Evolutionary conservation across 2,797 vertebrate genomes (phyloP).

Genomic region (Sebastes melanostomus): DNA sequence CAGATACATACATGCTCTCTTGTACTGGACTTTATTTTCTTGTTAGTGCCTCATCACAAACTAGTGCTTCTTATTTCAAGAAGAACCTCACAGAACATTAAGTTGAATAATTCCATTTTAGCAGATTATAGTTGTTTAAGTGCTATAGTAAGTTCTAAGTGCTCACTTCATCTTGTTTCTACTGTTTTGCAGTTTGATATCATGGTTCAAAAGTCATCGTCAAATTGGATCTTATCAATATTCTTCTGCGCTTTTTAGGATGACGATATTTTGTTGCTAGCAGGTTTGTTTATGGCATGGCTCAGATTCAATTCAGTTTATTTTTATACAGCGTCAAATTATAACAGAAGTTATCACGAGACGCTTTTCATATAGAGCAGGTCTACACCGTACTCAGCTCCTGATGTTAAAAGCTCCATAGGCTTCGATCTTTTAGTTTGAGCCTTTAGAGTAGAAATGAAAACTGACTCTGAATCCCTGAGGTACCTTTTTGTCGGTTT

Average conservation of each 20-base stretch:
- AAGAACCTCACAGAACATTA: not conserved
- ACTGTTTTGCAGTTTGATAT: not conserved
- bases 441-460: not conserved
- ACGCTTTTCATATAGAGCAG: too few relatives aligned
- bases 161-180: not conserved
- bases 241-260: not conserved
- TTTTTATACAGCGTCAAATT: too few relatives aligned
- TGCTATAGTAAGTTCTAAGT: not conserved
- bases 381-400: not conserved
- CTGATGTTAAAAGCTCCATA: not conserved
- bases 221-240: not conserved
- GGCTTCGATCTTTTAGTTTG: not conserved
- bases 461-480: not conserved
- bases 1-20: constrained; percentile 26
- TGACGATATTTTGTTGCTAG: not conserved
- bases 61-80: not conserved
- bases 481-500: not conserved
- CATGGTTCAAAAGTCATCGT: not conserved
- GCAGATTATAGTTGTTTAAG: not conserved
- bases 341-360: too few relatives aligned
- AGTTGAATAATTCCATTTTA: not conserved
- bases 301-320: too few relatives aligned
- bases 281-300: not conserved
- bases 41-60: not conserved
- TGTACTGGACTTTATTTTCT: constrained; percentile 16